These are phyloP conservation scores for Operophtera brumata DNA, from an alignment of 2,888 invertebrate species.

Conservation along the genomic window DNA sequence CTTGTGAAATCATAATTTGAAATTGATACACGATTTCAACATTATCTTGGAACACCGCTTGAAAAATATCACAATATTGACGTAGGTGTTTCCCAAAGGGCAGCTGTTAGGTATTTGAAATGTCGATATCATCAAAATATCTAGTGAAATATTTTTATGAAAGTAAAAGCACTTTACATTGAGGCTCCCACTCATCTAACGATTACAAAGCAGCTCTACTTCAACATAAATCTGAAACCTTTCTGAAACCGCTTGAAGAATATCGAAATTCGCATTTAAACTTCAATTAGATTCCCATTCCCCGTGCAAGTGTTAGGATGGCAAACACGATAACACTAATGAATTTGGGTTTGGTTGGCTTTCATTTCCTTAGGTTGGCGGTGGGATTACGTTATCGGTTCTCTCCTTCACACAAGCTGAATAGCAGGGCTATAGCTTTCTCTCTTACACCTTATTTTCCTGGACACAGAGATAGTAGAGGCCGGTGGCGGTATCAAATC, in stretches of 20 bases:
- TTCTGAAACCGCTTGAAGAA: conserved; percentile 21
- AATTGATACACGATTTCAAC: not conserved
- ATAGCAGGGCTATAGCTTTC: conserved; percentile 17
- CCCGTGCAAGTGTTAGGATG: conserved; percentile 50
- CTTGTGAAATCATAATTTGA: not conserved
- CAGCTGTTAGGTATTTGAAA: not conserved
- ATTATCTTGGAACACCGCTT: not conserved
- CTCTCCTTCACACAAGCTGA: conserved; percentile 35
- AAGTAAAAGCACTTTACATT: not conserved
- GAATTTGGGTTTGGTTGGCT: conserved; percentile 64
- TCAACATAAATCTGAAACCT: conserved; percentile 15
- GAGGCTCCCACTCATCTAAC: not conserved
- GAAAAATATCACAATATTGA: not conserved
- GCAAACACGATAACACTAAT: conserved; percentile 64
- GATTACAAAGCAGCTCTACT: conserved; percentile 8
- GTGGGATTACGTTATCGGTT: conserved; percentile 46
- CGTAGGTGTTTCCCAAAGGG: not conserved
- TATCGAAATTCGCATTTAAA: conserved; percentile 24
- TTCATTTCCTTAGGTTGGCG: conserved; percentile 63
- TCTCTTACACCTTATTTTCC: conserved; percentile 40
- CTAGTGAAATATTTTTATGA: not conserved
- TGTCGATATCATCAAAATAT: conserved; percentile 1
- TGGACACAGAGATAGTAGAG: conserved; percentile 37
- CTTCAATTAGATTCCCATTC: conserved; percentile 40
- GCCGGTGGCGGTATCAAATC: conserved; percentile 30